Base-by-base conservation (phyloP, 1,140 invertebrate species). In the Gerris buenoi region DNA sequence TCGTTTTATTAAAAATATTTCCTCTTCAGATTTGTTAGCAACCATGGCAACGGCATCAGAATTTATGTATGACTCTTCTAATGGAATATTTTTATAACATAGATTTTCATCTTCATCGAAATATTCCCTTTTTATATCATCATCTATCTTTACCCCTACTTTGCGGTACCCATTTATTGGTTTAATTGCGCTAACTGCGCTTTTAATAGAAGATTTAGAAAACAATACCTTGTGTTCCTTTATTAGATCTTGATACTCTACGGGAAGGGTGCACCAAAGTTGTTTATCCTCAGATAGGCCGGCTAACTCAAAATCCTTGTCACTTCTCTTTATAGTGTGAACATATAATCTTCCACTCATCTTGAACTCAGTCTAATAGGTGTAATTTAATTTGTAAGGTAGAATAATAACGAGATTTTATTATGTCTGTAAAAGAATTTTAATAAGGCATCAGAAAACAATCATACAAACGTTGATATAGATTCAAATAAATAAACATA, bases 311-410 rank as follows among this genome's bases (percentile, higher is more conserved):
- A 26, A 63, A 25, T 26, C 25, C 25, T 63, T 27, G 10, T 63
- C 62, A 25, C 25, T 22, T 23, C 23, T 63, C 26, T 27, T 63
- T 2, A 63, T 22, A 18, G 27, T 63, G 27, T 63, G 62, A 27
- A 10, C 62, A 63, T 26, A 63, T 26, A 63, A 27, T 63, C 26
- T 63, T 26, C 25, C 14, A 26, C 2, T 23, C 62, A 63, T 63
- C 23, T 63, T 63, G 62, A 18, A 10, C n/a, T n/a, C n/a, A n/a
- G n/a, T n/a, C n/a, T 26, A 26, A 63, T 63, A 25, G 23, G 10
- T 63, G 62, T 25, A 25, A 63, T 63, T 63, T 63, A 63, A 63
- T 63, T 63, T 63, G 62, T 63, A 63, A 63, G 62, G 23, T 63
- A 10, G 62, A 26, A 26, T 63, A 63, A 63, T 60, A 60, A 60